phyloP scores from a whole-genome alignment of 2,113 vertebrate species.

The Herpetotheres cachinnans region DNA sequence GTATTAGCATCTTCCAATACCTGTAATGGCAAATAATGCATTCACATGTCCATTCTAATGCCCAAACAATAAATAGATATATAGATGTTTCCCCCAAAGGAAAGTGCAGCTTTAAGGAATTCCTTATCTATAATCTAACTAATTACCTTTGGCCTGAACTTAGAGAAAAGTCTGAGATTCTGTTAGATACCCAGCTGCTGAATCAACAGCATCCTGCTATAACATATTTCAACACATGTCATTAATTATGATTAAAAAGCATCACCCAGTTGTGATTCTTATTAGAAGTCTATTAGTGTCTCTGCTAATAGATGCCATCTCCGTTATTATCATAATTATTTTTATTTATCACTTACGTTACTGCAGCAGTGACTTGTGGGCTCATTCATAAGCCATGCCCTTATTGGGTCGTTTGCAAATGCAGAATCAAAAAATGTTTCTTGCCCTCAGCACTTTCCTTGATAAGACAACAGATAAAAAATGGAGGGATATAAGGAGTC shows the following conservation, averaged over 20 bases:
- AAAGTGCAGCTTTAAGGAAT: neutral
- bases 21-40: neutral
- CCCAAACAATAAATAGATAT: neutral
- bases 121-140: neutral
- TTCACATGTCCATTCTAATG: neutral
- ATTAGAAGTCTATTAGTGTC: constrained; percentile 41
- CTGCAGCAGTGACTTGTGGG: constrained; percentile 10
- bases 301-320: constrained; percentile 49
- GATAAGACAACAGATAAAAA: neutral
- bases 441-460: neutral
- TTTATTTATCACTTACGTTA: constrained; percentile 53
- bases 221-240: neutral
- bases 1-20: neutral
- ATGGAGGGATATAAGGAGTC: neutral
- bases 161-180: neutral
- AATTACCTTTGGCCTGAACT: neutral
- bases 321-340: constrained; percentile 54
- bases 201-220: neutral
- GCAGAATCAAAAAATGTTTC: neutral
- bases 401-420: constrained; percentile 18
- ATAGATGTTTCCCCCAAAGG: neutral
- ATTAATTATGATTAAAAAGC: constrained; percentile 56
- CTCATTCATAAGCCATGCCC: constrained; percentile 26
- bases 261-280: constrained; percentile 54
- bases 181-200: neutral